Conservation (phyloP, 1,140 invertebrate genomes). For the Macrocentrus cingulum region DNA sequence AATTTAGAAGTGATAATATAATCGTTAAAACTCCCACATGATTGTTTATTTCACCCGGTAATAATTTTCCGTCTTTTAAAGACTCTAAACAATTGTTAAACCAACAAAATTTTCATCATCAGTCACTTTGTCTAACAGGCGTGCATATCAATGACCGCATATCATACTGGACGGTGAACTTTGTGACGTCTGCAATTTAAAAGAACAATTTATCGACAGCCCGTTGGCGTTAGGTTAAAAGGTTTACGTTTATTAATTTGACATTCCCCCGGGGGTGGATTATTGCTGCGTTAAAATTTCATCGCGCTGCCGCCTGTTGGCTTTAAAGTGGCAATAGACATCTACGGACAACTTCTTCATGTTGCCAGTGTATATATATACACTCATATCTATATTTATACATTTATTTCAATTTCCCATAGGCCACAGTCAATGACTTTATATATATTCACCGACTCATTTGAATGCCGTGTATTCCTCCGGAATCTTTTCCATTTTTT, state of each 20-base stretch:
- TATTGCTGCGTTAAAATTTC: conserved; percentile 21
- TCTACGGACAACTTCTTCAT: neutral
- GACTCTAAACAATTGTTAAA: too few species aligned
- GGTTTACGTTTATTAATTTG: conserved; percentile 56
- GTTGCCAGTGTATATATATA: neutral
- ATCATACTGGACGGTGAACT: neutral
- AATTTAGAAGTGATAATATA: too few species aligned
- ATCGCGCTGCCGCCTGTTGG: conserved; percentile 19
- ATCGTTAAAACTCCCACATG: too few species aligned
- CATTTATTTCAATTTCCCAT: too few species aligned
- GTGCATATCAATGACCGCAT: too few species aligned
- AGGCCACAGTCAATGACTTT: neutral
- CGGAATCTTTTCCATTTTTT: neutral
- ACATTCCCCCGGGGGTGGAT: conserved; percentile 37
- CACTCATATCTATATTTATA: too few species aligned
- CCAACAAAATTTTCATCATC: too few species aligned
- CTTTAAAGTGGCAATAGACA: conserved; percentile 2
- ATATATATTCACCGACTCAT: neutral
- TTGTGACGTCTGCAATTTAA: conserved; percentile 51
- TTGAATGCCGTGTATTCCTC: neutral
- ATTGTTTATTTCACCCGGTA: too few species aligned
- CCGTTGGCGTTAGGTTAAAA: conserved; percentile 46
- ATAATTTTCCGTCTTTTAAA: too few species aligned
- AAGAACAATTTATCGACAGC: conserved; percentile 50
- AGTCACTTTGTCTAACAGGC: too few species aligned